phyloP scores from a whole-genome alignment of 2,113 vertebrate species.

The Pseudopipra pipra region DNA sequence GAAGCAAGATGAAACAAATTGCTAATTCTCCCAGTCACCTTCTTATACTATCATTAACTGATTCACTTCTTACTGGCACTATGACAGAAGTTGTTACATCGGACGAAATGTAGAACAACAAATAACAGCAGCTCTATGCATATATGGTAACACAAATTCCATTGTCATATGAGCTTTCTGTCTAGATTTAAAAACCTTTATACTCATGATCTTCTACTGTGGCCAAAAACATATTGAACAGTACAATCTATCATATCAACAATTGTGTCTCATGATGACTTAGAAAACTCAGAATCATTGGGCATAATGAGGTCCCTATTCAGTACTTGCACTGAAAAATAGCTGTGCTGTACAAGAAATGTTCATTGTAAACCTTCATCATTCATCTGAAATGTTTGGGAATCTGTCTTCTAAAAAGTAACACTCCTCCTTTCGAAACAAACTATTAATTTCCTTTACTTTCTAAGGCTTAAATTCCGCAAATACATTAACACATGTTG shows the following conservation, averaged over 20 bases:
- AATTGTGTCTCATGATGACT: not conserved
- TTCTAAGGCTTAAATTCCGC: not conserved
- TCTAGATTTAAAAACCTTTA: not conserved
- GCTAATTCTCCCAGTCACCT: not conserved
- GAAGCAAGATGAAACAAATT: not conserved
- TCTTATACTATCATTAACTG: not conserved
- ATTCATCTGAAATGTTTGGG: not conserved
- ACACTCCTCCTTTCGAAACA: not conserved
- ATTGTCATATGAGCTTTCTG: not conserved
- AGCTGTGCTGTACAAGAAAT: not conserved
- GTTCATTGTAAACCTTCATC: not conserved
- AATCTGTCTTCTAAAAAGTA: not conserved
- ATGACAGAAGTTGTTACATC: not conserved
- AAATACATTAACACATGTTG: not conserved
- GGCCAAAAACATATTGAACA: not conserved
- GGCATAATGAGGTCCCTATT: not conserved
- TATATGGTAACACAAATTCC: not conserved
- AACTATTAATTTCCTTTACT: not conserved
- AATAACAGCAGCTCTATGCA: not conserved
- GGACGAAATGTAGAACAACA: not conserved
- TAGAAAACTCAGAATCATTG: not conserved
- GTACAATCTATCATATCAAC: not conserved
- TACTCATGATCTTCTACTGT: rapidly evolving
- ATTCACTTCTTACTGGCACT: not conserved
- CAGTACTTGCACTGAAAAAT: not conserved